phyloP scores from a whole-genome alignment of 2,888 invertebrate species.

The Geotrupes spiniger region DNA sequence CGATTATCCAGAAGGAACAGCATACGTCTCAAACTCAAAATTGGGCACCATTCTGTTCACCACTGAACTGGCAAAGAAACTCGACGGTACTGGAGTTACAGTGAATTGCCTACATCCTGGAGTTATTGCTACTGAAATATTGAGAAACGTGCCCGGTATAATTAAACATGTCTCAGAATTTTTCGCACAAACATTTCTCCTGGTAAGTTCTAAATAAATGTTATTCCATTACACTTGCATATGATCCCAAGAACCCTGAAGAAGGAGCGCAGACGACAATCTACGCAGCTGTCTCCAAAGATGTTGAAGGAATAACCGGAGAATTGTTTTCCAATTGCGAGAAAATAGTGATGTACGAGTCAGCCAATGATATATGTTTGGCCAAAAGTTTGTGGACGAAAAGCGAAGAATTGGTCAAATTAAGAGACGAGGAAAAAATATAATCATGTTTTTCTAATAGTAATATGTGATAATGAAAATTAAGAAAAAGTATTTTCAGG shows the following conservation, averaged over 20 bases:
- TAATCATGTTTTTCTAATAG: too few relatives aligned
- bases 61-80: slow-evolving; percentile 29
- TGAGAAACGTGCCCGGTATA: not conserved
- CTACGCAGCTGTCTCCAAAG: slow-evolving; percentile 72
- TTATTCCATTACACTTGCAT: not conserved
- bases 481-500: too few relatives aligned
- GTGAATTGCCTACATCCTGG: slow-evolving; percentile 38
- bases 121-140: slow-evolving; percentile 23
- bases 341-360: slow-evolving; percentile 16
- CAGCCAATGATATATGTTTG: slow-evolving; percentile 42
- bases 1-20: slow-evolving; percentile 2
- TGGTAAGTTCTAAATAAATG: too few relatives aligned
- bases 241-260: slow-evolving; percentile 56
- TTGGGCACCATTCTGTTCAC: slow-evolving; percentile 36
- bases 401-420: slow-evolving; percentile 69
- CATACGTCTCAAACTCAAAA: slow-evolving; percentile 27
- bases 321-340: slow-evolving; percentile 79
- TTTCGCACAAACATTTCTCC: not conserved
- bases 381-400: slow-evolving; percentile 81
- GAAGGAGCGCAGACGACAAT: slow-evolving; percentile 81
- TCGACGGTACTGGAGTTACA: slow-evolving; percentile 31
- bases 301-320: slow-evolving; percentile 65
- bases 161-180: too few relatives aligned
- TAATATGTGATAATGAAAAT: too few relatives aligned
- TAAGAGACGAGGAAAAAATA: slow-evolving; percentile 59